A percentile compares a stretch with the other conserved stretches of the same genome.
phyloP scores from a whole-genome alignment of 1,140 invertebrate species.

The Dreissena rostriformis region DNA sequence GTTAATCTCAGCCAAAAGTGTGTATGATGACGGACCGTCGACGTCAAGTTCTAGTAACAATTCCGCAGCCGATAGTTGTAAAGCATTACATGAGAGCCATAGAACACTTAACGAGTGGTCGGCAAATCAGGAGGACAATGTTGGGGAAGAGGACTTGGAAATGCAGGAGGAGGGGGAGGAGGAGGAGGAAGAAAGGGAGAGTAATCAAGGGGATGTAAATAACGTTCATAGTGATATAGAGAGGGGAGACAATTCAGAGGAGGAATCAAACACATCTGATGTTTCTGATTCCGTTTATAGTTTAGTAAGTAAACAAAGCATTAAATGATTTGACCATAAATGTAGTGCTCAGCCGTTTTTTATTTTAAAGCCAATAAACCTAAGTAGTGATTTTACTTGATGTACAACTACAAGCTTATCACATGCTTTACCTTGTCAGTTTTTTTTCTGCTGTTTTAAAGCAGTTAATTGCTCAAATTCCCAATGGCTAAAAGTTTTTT shows the following conservation, averaged over 20 bases:
- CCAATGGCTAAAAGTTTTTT: too few relatives aligned
- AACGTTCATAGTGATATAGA: constrained; percentile 51
- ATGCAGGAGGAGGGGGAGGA: constrained; percentile 61
- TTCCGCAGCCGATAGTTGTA: neutral
- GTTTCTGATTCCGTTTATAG: constrained; percentile 48
- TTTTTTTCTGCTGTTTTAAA: too few relatives aligned
- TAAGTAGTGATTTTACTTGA: too few relatives aligned
- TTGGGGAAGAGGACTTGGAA: constrained; percentile 62
- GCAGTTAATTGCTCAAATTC: too few relatives aligned
- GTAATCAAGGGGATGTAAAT: constrained; percentile 51
- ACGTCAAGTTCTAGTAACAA: neutral
- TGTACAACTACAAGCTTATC: too few relatives aligned
- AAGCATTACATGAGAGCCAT: constrained; percentile 14
- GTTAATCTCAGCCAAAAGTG: too few relatives aligned
- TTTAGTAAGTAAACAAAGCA: constrained; percentile 9
- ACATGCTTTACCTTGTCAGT: too few relatives aligned
- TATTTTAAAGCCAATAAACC: too few relatives aligned
- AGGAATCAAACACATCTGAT: constrained; percentile 41
- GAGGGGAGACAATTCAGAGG: constrained; percentile 52
- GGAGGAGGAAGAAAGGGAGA: constrained; percentile 39
- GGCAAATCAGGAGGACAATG: constrained; percentile 9
- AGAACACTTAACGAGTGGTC: constrained; percentile 19
- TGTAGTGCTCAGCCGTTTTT: too few relatives aligned
- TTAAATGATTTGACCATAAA: too few relatives aligned
- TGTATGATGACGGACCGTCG: neutral